These are phyloP conservation scores for Rhabdornis inornatus DNA, from an alignment of 2,113 vertebrate genomes.

Conservation along the genomic window DNA sequence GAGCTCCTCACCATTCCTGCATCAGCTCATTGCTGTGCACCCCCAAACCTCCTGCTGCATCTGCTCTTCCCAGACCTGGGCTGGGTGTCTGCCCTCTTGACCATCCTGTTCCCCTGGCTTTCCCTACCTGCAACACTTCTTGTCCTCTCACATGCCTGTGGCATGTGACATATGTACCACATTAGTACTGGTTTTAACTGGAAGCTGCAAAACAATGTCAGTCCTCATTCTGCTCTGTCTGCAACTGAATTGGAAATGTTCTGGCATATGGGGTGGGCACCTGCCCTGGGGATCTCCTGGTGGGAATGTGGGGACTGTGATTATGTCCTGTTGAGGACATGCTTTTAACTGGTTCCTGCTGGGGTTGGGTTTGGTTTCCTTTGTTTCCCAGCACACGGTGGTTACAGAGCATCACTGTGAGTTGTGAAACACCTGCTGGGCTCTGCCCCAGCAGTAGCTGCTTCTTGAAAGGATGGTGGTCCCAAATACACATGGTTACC, in stretches of 20 bases:
- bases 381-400: accelerated
- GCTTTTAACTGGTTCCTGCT: not conserved
- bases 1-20: accelerated
- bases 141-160: not conserved
- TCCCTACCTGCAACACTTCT: not conserved
- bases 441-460: not conserved
- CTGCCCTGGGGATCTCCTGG: not conserved
- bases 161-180: not conserved
- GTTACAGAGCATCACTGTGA: not conserved
- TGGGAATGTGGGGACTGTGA: accelerated
- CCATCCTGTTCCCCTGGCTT: not conserved
- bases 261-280: not conserved
- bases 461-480: not conserved
- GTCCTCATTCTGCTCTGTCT: not conserved
- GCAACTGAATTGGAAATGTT: not conserved
- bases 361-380: not conserved
- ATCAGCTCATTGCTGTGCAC: not conserved
- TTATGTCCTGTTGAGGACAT: not conserved
- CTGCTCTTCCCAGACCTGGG: not conserved
- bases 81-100: not conserved
- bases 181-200: not conserved
- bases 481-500: not conserved
- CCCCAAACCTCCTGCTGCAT: not conserved
- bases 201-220: not conserved
- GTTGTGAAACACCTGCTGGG: not conserved